These are phyloP conservation scores for Ricordea florida DNA, from an alignment of 92 coral and sea anemone species.

Conservation along the genomic window DNA sequence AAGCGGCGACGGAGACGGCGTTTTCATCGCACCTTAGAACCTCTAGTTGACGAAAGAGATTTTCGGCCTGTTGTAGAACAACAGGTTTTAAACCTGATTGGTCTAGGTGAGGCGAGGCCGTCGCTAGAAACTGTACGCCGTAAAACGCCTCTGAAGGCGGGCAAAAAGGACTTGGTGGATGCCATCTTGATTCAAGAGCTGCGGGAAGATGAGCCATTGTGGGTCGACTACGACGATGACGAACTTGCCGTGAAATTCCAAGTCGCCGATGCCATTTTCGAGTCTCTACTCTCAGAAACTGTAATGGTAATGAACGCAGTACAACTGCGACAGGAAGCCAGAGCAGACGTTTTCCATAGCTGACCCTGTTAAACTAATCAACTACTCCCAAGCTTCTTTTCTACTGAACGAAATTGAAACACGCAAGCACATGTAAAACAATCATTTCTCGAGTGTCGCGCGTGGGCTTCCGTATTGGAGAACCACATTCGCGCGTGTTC, in stretches of 20 bases:
- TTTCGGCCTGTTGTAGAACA: constrained; percentile 77
- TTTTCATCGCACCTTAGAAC: constrained; percentile 72
- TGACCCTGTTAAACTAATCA: too few relatives aligned
- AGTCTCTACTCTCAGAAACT: constrained; percentile 85
- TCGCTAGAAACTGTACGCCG: constrained; percentile 88
- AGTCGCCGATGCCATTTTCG: constrained; percentile 96
- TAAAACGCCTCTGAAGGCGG: constrained; percentile 93
- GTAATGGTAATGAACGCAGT: constrained; percentile 94
- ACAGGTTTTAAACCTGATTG: constrained; percentile 82
- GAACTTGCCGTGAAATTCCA: constrained; percentile 96
- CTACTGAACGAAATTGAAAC: too few relatives aligned
- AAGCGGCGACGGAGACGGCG: constrained; percentile 87
- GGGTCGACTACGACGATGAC: constrained; percentile 98
- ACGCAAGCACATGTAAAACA: too few relatives aligned
- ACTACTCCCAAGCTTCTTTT: too few relatives aligned
- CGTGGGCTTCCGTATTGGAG: too few relatives aligned
- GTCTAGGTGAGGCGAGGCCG: constrained; percentile 89
- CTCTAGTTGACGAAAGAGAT: constrained; percentile 69
- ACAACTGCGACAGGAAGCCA: constrained; percentile 74
- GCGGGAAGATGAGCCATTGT: constrained; percentile 95
- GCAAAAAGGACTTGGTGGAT: constrained; percentile 95
- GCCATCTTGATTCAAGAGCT: constrained; percentile 95
- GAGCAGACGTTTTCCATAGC: constrained; percentile 35
- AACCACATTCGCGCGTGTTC: too few relatives aligned
- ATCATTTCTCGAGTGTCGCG: too few relatives aligned